Evolutionary conservation across 2,113 vertebrate species (phyloP), one percentile per base, ranked within the genome.

Genomic region (Petroica traversi): DNA sequence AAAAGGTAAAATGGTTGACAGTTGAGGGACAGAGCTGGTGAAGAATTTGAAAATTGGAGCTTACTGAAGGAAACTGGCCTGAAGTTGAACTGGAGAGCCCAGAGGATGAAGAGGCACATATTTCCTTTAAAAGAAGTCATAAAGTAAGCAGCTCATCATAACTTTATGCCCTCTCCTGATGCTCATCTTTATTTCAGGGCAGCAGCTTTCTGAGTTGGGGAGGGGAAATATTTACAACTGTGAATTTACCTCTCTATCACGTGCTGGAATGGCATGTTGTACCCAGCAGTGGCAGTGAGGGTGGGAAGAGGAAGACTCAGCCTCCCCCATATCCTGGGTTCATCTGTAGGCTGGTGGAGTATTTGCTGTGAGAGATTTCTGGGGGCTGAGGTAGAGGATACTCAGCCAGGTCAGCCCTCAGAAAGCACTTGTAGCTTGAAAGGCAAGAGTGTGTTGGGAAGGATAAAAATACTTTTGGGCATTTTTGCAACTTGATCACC

Each of bases 391-490:
- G 29, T 9, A 13, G 48, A 64, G 51, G 93, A 9, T 38, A 6
- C 25, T 41, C 25, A 22, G 51, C 0, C 3, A 55, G 62, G 28
- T 82, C 68, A 24, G 43, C 54, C 14, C 59, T 90, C 76, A 71
- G 61, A 51, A 94, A 43, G 38, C 2, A 1, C 51, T 67, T 58
- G 20, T 13, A 80, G 28, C 59, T 73, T 62, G 82, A 54, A 74
- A 95, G 72, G 64, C 55, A 67, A 41, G 16, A 24, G 6, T 63
- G 14, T 3, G 1, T 80, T 73, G 38, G 63, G 61, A 62, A 84
- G 91, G 88, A 86, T 96, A 91, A 93, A 97, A 97, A 95, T 97
- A 92, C 79, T 93, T 97, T 63, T 5, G 43, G 55, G 88, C 67
- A 74, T 96, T 96, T 96, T 91, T 94, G 90, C 85, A 93, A 74